Base-by-base conservation (phyloP, 1,140 invertebrate genomes). In the Trachymyrmex cornetzi region DNA sequence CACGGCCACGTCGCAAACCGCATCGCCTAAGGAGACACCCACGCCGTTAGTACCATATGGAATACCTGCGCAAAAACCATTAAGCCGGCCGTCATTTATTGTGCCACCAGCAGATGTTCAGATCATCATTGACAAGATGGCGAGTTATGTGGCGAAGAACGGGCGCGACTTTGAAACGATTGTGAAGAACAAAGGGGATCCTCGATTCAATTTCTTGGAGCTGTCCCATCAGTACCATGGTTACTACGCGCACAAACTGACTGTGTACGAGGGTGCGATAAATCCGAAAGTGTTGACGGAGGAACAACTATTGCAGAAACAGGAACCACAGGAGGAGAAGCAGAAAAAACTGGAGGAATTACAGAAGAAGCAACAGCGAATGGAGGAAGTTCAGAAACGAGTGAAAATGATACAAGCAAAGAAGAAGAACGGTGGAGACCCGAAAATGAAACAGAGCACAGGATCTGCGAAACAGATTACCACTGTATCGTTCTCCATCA, bases 51-150 rank as follows among this genome's bases (percentile, higher is more conserved):
- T 95, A 38, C 94, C 95, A 0, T 95, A 95, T 19, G 94, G 94
- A 2, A 90, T 94, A n/a, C 93, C 93, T 3, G 91, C 93, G 0
- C 94, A 94, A 3, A 95, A 95, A 74, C 94, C 94, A 38, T 79
- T 95, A 0, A 95, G 92, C 22, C 93, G 95, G 55, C 95, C 96
- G 0, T 95, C 95, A 0, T 96, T 97, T 44, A 95, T 96, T 24
- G 95, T 96, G 9, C 98, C 98, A 22, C 97, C 98, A 0, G 97
- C 97, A 12, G 98, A 98, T 80, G 95, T 98, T 7, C 97, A 98
- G 92, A 96, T 98, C 59, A 98, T 99, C 9, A 98, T 99, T 71
- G 98, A 99, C 94, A 99, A 99, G 95, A 99, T 99, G 97, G 98
- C 99, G 2, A 97, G 97, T 81, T 99, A 99, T 93, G 99, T 99